Evolutionary conservation across 2,888 invertebrate species (phyloP), one percentile per base, ranked within the genome.

Genomic region (Phyllotreta striolata): DNA sequence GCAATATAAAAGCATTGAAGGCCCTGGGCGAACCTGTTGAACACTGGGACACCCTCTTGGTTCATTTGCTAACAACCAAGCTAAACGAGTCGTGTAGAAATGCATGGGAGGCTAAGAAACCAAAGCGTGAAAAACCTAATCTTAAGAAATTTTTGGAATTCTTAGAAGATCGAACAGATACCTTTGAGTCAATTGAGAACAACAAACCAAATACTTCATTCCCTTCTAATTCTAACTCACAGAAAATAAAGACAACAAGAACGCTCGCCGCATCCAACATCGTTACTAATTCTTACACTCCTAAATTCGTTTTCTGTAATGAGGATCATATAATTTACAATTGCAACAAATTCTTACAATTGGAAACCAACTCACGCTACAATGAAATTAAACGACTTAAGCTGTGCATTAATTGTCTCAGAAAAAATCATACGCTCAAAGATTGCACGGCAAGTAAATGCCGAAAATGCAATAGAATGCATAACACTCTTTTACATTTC

Each of bases 251-350:
- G 8, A 6, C 39, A 39, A 7, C 39, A 39, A 39, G 8, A 39
- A 39, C 39, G 6, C 8, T 39, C 6, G 8, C 8, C 6, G 39
- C 39, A 39, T 39, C 39, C 8, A 39, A 8, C 39, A 8, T n/a
- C n/a, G n/a, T n/a, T n/a, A n/a, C 7, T 39, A 39, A 39, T 39
- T 39, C 39, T 39, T 39, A 39, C 8, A 39, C 8, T 39, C 39
- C 39, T 39, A 39, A 39, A 39, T 56, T 41, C 13, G 9, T 14
- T 8, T 12, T 49, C 12, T 56, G 56, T 9, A 41, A 41, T 6
- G 14, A 49, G 34, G 13, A 39, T 12, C 56, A 5, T 9, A 12
- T 43, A 43, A 6, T 43, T 12, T 12, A 43, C 10, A 43, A 43
- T 13, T 43, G 6, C 13, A 6, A 6, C n/a, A 43, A 4, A 4